Base-by-base conservation (phyloP, 2,797 vertebrate species). In the Phrynocephalus guinanensis region DNA sequence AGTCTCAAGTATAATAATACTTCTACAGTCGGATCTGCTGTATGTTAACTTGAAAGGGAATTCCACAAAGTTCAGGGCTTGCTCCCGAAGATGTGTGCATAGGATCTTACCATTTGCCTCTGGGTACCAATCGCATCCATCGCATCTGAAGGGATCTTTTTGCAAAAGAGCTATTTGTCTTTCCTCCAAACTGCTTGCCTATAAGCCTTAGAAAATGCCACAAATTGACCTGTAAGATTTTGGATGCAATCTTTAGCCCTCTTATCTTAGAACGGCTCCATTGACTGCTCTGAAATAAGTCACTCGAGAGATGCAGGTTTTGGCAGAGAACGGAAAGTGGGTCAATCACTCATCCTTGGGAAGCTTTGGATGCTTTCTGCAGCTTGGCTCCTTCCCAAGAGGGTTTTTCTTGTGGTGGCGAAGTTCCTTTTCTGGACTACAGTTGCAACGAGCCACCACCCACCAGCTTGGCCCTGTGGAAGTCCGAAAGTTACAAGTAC, bases 211-310 rank as follows among this genome's bases (percentile, higher is more conserved):
- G 70, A 85, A 88, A 80, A 85, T 56, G 70, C 87, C 80, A 68
- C 70, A 68, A 71, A 81, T 88, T 88, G 87, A 88, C 77, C 77
- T 76, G 38, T 85, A 88, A 85, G 83, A 22, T 70, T 88, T 80
- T 6, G 77, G 83, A 88, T 50, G 83, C 77, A 67, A 67, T 84
- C 33, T 38, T 73, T 73, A 72, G 6, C 30, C 33, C 77, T 80
- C 68, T 76, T 85, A 52, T 85, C 67, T 84, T 67, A 76, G 70
- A 81, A 88, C 10, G 52, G 38, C 70, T 33, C 77, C 82, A 81
- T 75, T n/a, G 87, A 85, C 48, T 84, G 70, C 60, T 75, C 6
- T n/a, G 83, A 88, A 85, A 85, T 81, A 85, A 75, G 83, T 85
- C 87, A 85, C 60, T 33, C 52, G 83, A 88, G 44, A 85, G 66